Percentiles rank a stretch among this genome's conserved stretches.
phyloP scores from a whole-genome alignment of 2,113 vertebrate genomes.

The Chaetops frenatus region DNA sequence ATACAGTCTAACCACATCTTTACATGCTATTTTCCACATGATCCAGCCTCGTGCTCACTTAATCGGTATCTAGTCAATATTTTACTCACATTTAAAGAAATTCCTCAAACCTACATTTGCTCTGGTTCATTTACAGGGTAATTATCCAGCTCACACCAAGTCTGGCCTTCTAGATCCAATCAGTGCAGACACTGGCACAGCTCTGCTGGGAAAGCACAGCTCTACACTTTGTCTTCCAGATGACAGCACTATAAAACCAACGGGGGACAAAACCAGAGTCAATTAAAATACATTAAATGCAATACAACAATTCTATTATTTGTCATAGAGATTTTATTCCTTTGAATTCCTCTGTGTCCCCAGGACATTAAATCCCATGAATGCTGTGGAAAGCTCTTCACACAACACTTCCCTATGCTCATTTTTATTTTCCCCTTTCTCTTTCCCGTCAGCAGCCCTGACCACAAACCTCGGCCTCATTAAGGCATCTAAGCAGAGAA shows the following conservation, averaged over 20 bases:
- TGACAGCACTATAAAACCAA: not conserved
- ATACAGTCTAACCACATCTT: not conserved
- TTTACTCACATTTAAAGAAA: not conserved
- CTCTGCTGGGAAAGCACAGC: not conserved
- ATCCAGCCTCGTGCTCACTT: not conserved
- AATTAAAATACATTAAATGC: slow-evolving; percentile 27
- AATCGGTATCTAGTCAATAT: not conserved
- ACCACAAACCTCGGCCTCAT: not conserved
- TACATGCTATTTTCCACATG: not conserved
- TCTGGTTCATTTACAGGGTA: not conserved
- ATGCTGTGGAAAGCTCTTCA: not conserved
- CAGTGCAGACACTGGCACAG: not conserved
- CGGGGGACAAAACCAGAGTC: not conserved
- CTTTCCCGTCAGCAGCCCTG: slow-evolving; percentile 16
- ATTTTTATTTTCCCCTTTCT: not conserved
- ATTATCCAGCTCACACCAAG: not conserved
- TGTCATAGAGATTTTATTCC: not conserved
- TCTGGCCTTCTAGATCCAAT: not conserved
- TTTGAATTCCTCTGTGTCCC: not conserved
- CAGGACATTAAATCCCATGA: not conserved
- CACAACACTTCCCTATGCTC: not conserved
- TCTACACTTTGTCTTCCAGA: not conserved
- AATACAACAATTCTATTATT: not conserved
- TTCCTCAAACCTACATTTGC: not conserved
- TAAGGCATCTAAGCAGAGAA: not conserved